Conservation (phyloP, 2,113 vertebrate species). For the Phyllopteryx taeniolatus region DNA sequence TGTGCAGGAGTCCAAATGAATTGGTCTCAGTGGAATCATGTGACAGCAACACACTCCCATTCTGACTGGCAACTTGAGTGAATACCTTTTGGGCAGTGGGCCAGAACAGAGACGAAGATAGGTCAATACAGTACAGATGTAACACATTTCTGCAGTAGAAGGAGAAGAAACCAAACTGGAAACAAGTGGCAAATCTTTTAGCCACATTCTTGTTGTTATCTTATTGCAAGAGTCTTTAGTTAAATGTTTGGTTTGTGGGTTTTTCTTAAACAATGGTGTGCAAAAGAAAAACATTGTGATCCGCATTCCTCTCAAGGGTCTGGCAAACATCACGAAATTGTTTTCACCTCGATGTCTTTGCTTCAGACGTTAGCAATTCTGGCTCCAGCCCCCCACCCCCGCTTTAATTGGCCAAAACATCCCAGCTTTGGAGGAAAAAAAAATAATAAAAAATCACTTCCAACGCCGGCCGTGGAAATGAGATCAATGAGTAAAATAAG, state of each 20-base stretch:
- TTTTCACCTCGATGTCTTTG: slow-evolving; percentile 39
- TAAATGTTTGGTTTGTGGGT: background rate
- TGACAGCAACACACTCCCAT: slow-evolving; percentile 19
- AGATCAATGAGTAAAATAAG: slow-evolving; percentile 69
- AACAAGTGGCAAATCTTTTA: background rate
- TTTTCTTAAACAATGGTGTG: background rate
- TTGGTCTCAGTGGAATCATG: slow-evolving; percentile 16
- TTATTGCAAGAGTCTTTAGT: background rate
- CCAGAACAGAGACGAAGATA: slow-evolving; percentile 22
- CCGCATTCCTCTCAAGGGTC: slow-evolving; percentile 22
- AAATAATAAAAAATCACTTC: slow-evolving; percentile 56
- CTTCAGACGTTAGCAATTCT: slow-evolving; percentile 62
- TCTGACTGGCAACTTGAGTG: slow-evolving; percentile 17
- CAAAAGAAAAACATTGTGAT: slow-evolving; percentile 2
- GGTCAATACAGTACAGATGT: slow-evolving; percentile 22
- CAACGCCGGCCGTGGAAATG: slow-evolving; percentile 58
- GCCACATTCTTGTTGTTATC: background rate
- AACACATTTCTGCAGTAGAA: slow-evolving; percentile 11
- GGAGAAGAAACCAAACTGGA: background rate
- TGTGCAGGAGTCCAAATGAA: slow-evolving; percentile 9
- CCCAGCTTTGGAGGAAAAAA: slow-evolving; percentile 30
- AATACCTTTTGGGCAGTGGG: slow-evolving; percentile 14
- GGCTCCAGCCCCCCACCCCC: background rate
- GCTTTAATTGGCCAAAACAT: slow-evolving; percentile 58
- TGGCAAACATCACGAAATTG: slow-evolving; percentile 42